Evolutionary conservation across 2,888 invertebrate genomes (phyloP).

Genomic region (Troilus luridus): DNA sequence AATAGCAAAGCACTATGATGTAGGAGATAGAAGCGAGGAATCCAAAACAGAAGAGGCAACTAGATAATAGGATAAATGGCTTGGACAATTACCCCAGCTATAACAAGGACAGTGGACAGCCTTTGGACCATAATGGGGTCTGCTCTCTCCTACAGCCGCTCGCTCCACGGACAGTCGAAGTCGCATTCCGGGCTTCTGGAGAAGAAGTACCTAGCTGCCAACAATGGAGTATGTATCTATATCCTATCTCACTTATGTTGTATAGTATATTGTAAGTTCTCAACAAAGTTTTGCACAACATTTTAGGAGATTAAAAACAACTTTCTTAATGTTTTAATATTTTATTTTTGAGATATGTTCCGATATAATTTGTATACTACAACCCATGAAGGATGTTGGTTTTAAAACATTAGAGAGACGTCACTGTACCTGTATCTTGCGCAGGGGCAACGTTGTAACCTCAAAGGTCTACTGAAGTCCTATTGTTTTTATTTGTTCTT

Average conservation of each 20-base stretch:
- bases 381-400: too few relatives aligned
- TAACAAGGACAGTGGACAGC: neutral
- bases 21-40: neutral
- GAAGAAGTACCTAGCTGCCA: neutral
- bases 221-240: neutral
- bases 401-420: too few relatives aligned
- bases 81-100: neutral
- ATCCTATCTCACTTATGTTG: neutral
- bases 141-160: neutral
- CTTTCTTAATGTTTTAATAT: too few relatives aligned
- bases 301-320: too few relatives aligned
- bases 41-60: neutral
- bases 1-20: neutral
- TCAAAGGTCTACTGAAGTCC: too few relatives aligned
- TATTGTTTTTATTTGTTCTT: too few relatives aligned
- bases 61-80: neutral
- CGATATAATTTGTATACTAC: too few relatives aligned
- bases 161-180: neutral
- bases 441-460: too few relatives aligned
- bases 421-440: too few relatives aligned
- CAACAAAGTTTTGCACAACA: too few relatives aligned
- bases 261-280: neutral
- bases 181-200: neutral
- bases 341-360: too few relatives aligned
- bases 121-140: neutral